Base-by-base conservation (phyloP, 1,140 invertebrate genomes). In the Cotesia glomerata region DNA sequence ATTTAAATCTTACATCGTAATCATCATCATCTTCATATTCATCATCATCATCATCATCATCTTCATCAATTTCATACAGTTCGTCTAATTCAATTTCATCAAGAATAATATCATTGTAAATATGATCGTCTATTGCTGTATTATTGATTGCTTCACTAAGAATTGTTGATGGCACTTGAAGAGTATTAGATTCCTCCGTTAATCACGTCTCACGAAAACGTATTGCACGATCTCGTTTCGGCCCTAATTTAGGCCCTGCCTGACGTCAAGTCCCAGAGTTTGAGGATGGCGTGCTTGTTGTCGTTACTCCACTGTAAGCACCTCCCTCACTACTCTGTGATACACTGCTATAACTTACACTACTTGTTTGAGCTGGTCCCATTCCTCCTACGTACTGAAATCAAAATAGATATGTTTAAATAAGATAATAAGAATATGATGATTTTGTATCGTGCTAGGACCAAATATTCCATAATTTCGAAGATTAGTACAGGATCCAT, bases 121-220 rank as follows among this genome's bases (percentile, higher is more conserved):
- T 26, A 39, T 54, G 5, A 54, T 34, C 16, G 56, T 35, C 16
- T 65, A 51, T 9, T 58, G 61, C 13, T 36, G 51, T 39, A 54
- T 39, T 34, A 49, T 54, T 14, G 35, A 61, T 2, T 71, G 59
- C 13, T 64, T 45, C 18, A 8, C 58, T 62, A n/a, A 26, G 39
- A 9, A 16, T 36, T 36, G 66, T 14, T 8, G 66, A 16, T n/a
- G 9, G 26, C 16, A 36, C 35, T 45, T 45, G 7, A 11, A 45
- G 7, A 11, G 11, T 9, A 45, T 45, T 45, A 45, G 5, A 52
- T 11, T 61, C 36, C n/a, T 61, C 70, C 62, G 35, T 36, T 51
- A 79, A 83, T 86, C 84, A 86, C 81, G 85, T 82, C 56, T 86
- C 83, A 9, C 84, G 83, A 51, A 86, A 86, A 70, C 85, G 82